Evolutionary conservation across 23 tunicate species (phyloP).

Genomic region (Corella eumyota): DNA sequence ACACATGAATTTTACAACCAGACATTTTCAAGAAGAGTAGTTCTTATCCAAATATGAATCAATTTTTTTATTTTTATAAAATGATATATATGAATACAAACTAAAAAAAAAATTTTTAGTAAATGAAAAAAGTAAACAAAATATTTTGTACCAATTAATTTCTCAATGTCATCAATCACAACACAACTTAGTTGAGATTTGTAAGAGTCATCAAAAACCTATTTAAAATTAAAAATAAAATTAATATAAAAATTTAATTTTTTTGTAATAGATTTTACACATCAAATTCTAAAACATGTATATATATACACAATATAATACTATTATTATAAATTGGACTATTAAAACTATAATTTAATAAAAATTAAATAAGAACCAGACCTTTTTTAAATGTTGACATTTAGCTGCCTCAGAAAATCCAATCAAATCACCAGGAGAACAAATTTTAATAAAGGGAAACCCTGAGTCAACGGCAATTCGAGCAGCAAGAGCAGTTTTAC

Average conservation of each 20-base stretch:
- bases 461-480: constrained; percentile 77
- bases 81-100: neutral
- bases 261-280: neutral
- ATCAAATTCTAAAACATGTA: neutral
- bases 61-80: neutral
- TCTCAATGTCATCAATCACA: constrained; percentile 89
- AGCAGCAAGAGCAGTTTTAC: constrained; percentile 93
- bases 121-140: neutral
- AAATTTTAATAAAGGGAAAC: constrained; percentile 78
- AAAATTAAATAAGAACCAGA: too few species aligned
- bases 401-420: constrained; percentile 83
- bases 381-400: constrained; percentile 75
- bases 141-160: constrained; percentile 29
- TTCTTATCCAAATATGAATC: neutral
- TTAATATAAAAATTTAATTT: neutral
- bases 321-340: too few species aligned
- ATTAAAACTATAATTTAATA: too few species aligned
- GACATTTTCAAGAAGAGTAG: neutral
- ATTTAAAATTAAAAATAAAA: neutral
- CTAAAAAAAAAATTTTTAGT: neutral
- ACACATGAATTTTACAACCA: neutral
- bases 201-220: constrained; percentile 84
- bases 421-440: constrained; percentile 63
- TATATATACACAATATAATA: too few species aligned
- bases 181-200: constrained; percentile 88